These are phyloP conservation scores for Archivesica marissinica DNA, from an alignment of 1,140 invertebrate species.

Conservation along the genomic window DNA sequence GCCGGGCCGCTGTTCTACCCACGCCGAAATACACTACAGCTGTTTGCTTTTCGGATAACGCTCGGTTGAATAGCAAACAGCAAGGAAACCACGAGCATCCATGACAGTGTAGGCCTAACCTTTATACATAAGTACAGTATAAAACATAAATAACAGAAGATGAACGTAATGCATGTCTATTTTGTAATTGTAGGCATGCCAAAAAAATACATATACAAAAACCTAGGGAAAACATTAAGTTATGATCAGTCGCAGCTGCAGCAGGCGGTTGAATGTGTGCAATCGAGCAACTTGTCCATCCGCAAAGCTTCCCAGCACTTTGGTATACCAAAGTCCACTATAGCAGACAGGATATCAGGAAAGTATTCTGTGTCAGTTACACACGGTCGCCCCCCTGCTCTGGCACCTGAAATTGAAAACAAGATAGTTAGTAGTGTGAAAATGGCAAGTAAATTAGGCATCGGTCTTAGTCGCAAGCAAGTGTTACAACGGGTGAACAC, in stretches of 20 bases:
- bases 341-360: conserved; percentile 48
- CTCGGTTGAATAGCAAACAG: no score
- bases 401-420: conserved; percentile 48
- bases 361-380: conserved; percentile 7
- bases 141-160: no score
- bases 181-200: no score
- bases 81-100: no score
- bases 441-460: not conserved
- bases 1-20: no score
- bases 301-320: conserved; percentile 23
- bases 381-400: conserved; percentile 29
- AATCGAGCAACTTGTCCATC: no score
- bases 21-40: no score
- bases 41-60: no score
- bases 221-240: not conserved
- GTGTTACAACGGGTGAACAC: conserved; percentile 23
- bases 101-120: no score
- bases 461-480: conserved; percentile 46
- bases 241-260: no score
- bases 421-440: conserved; percentile 45
- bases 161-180: no score
- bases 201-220: conserved; percentile 29
- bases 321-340: conserved; percentile 46
- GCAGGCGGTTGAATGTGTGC: conserved; percentile 29
- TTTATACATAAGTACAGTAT: no score